Percentiles rank a stretch among this genome's conserved stretches.
These are phyloP conservation scores for Sparus aurata DNA, from an alignment of 2,797 vertebrate genomes.

Conservation along the genomic window DNA sequence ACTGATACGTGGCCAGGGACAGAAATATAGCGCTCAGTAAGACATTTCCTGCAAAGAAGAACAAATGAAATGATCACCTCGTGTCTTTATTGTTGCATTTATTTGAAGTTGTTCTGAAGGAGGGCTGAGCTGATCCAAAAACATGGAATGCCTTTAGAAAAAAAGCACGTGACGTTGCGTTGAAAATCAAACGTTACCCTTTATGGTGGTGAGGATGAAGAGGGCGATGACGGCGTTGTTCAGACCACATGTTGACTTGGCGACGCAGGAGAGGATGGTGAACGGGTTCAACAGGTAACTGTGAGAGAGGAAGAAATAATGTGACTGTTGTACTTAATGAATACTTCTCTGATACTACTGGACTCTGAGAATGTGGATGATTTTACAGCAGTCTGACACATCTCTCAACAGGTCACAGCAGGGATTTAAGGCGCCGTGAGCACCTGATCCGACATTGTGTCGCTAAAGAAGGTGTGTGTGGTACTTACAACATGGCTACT, in stretches of 20 bases:
- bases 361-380: background rate
- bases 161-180: too few relatives aligned
- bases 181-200: constrained; percentile 84
- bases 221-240: constrained; percentile 94
- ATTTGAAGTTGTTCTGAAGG: background rate
- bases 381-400: too few relatives aligned
- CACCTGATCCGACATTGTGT: background rate
- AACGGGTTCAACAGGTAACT: constrained; percentile 98
- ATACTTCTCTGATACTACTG: background rate
- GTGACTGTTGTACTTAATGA: background rate
- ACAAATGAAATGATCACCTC: background rate
- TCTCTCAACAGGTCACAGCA: too few relatives aligned
- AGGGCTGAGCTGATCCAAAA: background rate
- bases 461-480: background rate
- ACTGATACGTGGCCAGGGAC: constrained; percentile 96
- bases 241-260: constrained; percentile 96
- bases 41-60: constrained; percentile 87
- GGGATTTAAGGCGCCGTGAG: background rate
- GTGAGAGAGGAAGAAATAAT: background rate
- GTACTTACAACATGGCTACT: constrained; percentile 92
- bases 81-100: background rate
- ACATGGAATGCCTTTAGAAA: background rate
- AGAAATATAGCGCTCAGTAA: constrained; percentile 96
- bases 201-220: constrained; percentile 94
- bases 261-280: constrained; percentile 96